Percentiles rank a stretch among this genome's conserved stretches.
Conservation (phyloP, 2,113 vertebrate genomes). For the Rallus limicola region DNA sequence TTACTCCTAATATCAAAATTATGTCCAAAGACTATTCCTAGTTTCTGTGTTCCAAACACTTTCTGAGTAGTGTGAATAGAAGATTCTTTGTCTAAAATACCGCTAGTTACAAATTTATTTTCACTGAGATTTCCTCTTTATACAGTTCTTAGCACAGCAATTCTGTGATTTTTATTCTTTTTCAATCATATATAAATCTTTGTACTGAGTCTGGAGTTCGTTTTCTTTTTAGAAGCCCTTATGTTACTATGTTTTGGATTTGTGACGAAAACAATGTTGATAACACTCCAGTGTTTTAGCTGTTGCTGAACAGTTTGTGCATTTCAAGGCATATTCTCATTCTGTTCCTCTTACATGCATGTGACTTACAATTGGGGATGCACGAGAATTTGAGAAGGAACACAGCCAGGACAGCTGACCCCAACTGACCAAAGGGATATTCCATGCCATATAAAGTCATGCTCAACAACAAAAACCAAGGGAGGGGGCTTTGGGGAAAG, state of each 20-base stretch:
- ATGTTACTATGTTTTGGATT: neutral
- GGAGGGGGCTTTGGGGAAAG: neutral
- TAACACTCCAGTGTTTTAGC: neutral
- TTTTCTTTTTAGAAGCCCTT: neutral
- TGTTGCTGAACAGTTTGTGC: neutral
- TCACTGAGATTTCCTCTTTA: neutral
- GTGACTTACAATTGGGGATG: rapidly evolving
- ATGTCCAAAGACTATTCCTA: neutral
- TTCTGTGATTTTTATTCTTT: neutral
- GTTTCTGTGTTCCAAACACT: neutral
- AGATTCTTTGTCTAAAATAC: neutral
- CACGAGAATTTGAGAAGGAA: neutral
- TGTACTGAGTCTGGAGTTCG: neutral
- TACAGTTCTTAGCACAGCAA: neutral
- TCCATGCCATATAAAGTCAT: neutral
- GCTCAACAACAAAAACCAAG: neutral
- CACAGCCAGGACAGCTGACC: neutral
- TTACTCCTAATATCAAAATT: neutral
- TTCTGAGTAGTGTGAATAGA: neutral
- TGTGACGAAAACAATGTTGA: neutral
- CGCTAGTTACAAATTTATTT: neutral
- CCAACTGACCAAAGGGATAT: neutral
- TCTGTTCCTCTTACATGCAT: neutral
- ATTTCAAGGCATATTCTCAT: neutral
- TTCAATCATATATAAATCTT: neutral